Percentiles rank a stretch among this genome's conserved stretches.
Conservation (phyloP, 2,888 invertebrate species). For the Diarsia dahlii region DNA sequence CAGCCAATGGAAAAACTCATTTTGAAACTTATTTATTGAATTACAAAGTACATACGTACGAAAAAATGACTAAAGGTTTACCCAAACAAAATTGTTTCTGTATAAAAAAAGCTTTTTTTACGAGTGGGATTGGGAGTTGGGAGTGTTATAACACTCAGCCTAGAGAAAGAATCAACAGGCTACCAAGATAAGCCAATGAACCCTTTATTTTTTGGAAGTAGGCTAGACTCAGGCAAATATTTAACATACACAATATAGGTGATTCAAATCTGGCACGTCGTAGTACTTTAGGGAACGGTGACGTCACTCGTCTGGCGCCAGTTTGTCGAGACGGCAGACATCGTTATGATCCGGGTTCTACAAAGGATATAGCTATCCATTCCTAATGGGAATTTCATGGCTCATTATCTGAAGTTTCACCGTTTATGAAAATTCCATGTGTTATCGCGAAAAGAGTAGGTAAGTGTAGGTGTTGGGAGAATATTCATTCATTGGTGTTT, state of each 20-base stretch:
- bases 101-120: neutral
- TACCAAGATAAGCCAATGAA: neutral
- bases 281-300: constrained; percentile 6
- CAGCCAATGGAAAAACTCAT: no score
- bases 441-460: neutral
- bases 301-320: constrained; percentile 55
- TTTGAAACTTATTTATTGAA: no score
- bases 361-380: neutral
- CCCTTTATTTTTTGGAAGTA: neutral
- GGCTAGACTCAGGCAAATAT: constrained; percentile 4
- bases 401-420: neutral
- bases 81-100: no score
- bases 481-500: no score
- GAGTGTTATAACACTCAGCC: neutral
- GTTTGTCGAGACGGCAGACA: constrained; percentile 48
- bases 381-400: neutral
- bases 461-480: neutral
- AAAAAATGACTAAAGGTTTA: no score
- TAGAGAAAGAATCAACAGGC: neutral
- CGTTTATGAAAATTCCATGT: neutral
- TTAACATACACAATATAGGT: neutral
- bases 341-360: neutral
- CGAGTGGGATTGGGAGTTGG: neutral
- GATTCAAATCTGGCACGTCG: constrained; percentile 8
- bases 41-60: no score